These are phyloP conservation scores for Pungitius pungitius DNA, from an alignment of 2,113 vertebrate species.

Conservation along the genomic window DNA sequence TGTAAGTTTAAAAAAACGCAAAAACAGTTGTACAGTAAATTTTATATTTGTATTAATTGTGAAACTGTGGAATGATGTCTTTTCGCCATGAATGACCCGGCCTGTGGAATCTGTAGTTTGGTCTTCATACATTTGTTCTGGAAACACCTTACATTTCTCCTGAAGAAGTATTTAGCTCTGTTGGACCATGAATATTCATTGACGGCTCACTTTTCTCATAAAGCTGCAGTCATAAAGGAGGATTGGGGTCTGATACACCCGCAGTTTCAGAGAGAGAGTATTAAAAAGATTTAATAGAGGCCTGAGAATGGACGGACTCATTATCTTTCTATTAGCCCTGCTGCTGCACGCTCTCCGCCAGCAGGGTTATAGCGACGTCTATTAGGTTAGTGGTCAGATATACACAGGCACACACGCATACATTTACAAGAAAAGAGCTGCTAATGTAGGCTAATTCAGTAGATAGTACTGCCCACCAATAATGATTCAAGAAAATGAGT, in stretches of 20 bases:
- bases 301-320: constrained; percentile 80
- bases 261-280: constrained; percentile 75
- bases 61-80: not conserved
- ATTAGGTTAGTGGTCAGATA: constrained; percentile 77
- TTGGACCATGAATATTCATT: constrained; percentile 74
- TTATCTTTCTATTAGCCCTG: constrained; percentile 85
- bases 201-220: constrained; percentile 75
- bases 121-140: not conserved
- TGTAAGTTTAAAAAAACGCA: not conserved
- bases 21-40: not conserved
- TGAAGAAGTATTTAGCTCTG: constrained; percentile 63
- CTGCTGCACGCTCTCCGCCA: constrained; percentile 64
- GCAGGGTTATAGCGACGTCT: constrained; percentile 79
- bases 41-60: not conserved
- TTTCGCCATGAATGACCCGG: not conserved
- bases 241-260: constrained; percentile 68
- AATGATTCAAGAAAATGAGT: constrained; percentile 76
- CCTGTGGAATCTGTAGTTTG: not conserved
- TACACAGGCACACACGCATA: constrained; percentile 62
- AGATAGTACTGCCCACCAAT: constrained; percentile 67
- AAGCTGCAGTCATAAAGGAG: constrained; percentile 68
- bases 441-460: constrained; percentile 77
- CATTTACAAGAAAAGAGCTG: constrained; percentile 43
- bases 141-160: constrained; percentile 31
- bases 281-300: constrained; percentile 85